A percentile compares a stretch with the other conserved stretches of the same genome.
Evolutionary conservation across 2,113 vertebrate genomes (phyloP).

Genomic region (Glaucidium brasilianum): DNA sequence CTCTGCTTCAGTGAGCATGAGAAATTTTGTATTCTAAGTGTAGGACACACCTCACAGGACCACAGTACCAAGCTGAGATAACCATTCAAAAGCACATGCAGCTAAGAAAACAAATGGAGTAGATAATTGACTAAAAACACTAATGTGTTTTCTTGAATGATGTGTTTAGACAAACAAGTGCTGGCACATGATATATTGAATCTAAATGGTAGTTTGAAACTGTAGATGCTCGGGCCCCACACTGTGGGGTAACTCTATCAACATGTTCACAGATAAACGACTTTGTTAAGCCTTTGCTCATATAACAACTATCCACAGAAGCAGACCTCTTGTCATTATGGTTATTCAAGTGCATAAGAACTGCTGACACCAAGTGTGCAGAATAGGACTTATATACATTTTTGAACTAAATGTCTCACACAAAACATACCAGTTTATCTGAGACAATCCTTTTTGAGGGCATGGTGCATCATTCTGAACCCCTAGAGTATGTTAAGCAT

Average conservation of each 20-base stretch:
- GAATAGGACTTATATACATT: neutral
- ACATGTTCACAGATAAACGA: constrained; percentile 17
- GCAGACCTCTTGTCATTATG: neutral
- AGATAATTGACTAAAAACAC: constrained; percentile 55
- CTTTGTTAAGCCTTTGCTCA: constrained; percentile 23
- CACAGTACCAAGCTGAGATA: constrained; percentile 38
- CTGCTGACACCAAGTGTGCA: neutral
- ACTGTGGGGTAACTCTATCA: neutral
- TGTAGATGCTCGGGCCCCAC: neutral
- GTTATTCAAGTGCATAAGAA: neutral
- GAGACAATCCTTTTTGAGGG: neutral
- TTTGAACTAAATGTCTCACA: neutral
- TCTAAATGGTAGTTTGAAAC: constrained; percentile 29
- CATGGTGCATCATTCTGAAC: neutral
- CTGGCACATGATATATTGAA: constrained; percentile 27
- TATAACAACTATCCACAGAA: neutral
- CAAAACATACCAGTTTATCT: neutral
- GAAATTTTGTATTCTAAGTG: constrained; percentile 12
- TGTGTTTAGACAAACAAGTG: constrained; percentile 52
- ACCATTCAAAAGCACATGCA: constrained; percentile 22
- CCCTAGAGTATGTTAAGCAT: neutral
- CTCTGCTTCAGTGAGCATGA: constrained; percentile 9
- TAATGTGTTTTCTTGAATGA: constrained; percentile 47
- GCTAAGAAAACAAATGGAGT: constrained; percentile 54
- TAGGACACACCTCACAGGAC: constrained; percentile 38